A percentile compares a stretch with the other conserved stretches of the same genome.
These are phyloP conservation scores for Amblyjoppa proteus DNA, from an alignment of 2,888 invertebrate species.

Conservation along the genomic window DNA sequence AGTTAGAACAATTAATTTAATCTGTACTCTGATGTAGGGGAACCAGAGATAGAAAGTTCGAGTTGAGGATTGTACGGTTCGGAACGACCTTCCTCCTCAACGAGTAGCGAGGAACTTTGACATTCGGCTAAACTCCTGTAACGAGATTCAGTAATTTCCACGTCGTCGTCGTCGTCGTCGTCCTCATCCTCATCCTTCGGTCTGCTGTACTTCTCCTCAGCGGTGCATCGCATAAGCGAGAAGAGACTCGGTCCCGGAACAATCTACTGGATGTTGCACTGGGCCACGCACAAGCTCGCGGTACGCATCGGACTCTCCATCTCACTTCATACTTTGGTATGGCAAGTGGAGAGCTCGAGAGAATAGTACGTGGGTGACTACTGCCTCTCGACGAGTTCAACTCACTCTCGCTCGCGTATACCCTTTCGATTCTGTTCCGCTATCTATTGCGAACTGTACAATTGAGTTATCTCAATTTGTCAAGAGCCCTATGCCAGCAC, in stretches of 20 bases:
- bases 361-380: slow-evolving; percentile 58
- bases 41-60: slow-evolving; percentile 35
- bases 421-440: not conserved
- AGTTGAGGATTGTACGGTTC: slow-evolving; percentile 24
- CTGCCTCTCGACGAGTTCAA: slow-evolving; percentile 2
- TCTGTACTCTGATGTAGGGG: slow-evolving; percentile 16
- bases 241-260: slow-evolving; percentile 43
- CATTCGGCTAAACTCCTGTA: slow-evolving; percentile 66
- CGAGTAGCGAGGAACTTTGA: slow-evolving; percentile 60
- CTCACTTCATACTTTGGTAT: slow-evolving; percentile 41
- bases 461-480: slow-evolving; percentile 67
- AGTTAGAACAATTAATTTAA: slow-evolving; percentile 43
- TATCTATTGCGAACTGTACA: slow-evolving; percentile 51
- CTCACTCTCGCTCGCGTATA: slow-evolving; percentile 37
- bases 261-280: slow-evolving; percentile 41
- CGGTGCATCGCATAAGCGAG: slow-evolving; percentile 38
- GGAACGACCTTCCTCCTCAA: slow-evolving; percentile 45
- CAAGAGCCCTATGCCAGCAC: slow-evolving; percentile 55
- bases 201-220: slow-evolving; percentile 23
- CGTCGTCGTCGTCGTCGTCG: slow-evolving; percentile 48
- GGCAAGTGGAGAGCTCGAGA: slow-evolving; percentile 62
- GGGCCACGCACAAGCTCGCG: slow-evolving; percentile 39
- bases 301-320: slow-evolving; percentile 16
- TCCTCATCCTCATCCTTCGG: slow-evolving; percentile 17
- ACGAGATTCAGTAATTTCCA: slow-evolving; percentile 66